A percentile compares a stretch with the other conserved stretches of the same genome.
These are phyloP conservation scores for Lycocorax pyrrhopterus DNA, from an alignment of 2,113 vertebrate genomes.

Conservation along the genomic window DNA sequence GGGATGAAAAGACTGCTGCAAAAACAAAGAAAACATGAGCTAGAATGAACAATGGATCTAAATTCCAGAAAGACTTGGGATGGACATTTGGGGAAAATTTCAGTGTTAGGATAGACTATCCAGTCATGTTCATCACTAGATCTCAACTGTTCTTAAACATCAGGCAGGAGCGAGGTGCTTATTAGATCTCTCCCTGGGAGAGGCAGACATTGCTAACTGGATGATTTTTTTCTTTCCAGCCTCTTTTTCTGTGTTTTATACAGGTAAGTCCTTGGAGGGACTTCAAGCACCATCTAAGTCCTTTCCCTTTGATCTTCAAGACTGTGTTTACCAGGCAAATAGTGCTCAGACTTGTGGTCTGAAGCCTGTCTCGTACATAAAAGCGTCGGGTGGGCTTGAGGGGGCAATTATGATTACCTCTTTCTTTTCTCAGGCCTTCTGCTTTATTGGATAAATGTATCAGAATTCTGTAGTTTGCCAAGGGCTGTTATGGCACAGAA, in stretches of 20 bases:
- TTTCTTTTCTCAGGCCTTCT: neutral
- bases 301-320: neutral
- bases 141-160: neutral
- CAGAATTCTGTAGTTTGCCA: neutral
- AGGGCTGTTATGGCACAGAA: neutral
- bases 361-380: neutral
- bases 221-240: neutral
- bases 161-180: neutral
- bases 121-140: neutral
- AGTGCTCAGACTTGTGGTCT: neutral
- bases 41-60: neutral
- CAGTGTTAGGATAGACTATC: neutral
- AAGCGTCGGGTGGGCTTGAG: neutral
- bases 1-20: neutral
- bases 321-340: neutral
- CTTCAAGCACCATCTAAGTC: neutral
- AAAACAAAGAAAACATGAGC: neutral
- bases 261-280: neutral
- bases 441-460: neutral
- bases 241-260: neutral
- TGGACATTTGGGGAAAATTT: neutral
- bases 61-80: neutral
- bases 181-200: neutral
- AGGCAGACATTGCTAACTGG: neutral
- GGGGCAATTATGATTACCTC: neutral